phyloP scores from a whole-genome alignment of 2,113 vertebrate genomes.

The Colistium nudipinnis region DNA sequence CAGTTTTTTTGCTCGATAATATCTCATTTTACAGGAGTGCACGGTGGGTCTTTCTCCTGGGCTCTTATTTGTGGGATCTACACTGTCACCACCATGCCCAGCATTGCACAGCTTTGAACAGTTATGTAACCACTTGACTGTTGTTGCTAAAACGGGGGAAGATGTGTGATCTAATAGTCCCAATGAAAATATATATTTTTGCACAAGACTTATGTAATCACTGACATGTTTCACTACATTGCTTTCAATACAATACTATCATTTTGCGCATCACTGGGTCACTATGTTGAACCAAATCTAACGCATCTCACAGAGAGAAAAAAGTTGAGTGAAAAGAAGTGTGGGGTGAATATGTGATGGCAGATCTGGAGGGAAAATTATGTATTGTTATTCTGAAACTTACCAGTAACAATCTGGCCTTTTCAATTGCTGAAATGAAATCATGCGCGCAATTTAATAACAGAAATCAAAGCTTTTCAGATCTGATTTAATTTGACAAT shows the following conservation, averaged over 20 bases:
- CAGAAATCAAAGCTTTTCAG: background rate
- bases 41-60: background rate
- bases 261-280: background rate
- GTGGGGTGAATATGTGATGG: background rate
- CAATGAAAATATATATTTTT: background rate
- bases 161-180: background rate
- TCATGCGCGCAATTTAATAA: background rate
- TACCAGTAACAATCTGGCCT: too few species aligned
- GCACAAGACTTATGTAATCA: slow-evolving; percentile 9
- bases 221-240: background rate
- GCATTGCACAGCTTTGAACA: slow-evolving; percentile 13
- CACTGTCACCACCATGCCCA: slow-evolving; percentile 6
- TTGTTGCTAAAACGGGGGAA: slow-evolving; percentile 3
- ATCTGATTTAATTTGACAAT: slow-evolving; percentile 6
- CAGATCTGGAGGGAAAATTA: slow-evolving; percentile 1
- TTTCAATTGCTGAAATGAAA: too few species aligned
- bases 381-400: too few species aligned
- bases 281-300: background rate
- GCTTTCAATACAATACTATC: background rate
- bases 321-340: background rate
- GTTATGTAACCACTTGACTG: slow-evolving; percentile 46
- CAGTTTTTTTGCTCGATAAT: too few species aligned
- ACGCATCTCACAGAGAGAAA: background rate
- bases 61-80: background rate
- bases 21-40: slow-evolving; percentile 7